Base-by-base conservation (phyloP, 1,140 invertebrate species). In the Macrostomum lignano region DNA sequence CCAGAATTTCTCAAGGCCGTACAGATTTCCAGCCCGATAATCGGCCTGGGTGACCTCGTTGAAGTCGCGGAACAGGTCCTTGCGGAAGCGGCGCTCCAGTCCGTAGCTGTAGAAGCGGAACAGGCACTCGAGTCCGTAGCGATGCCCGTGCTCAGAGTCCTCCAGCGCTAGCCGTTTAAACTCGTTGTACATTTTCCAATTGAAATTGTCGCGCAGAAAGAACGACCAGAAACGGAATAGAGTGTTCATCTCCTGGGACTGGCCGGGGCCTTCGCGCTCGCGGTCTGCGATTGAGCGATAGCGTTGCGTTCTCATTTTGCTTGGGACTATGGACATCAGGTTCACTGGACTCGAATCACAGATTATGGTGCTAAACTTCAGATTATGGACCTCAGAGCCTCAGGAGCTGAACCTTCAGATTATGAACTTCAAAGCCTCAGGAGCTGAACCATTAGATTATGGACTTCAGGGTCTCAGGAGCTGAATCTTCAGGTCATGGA, bases 81-180 rank as follows among this genome's bases (percentile, higher is more conserved):
- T 70, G 44, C 82, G 63, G 60, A 93, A 94, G 58, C 79, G 78
- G 41, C 71, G 73, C 55, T 96, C 88, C 26, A 98, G 61, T 3
- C 88, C 88, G 53, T 96, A 98, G 44, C 81, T 91, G 57, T 73
- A 98, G 62, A 84, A 94, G n/a, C 88, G 66, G 66, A 94, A 96
- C 7, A 98, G 65, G 49, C 86, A 94, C 54, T 98, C 88, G 9
- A 94, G 44, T 13, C 71, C 71, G 48, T 71, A 71, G 28, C 84
- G 71, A 59, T 79, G 84, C 1, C 82, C 81, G 39, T 66, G 68
- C 21, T 64, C 62, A 0, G 81, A 75, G 65, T 96, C 88, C 61
- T 96, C 86, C 33, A 74, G 64, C 4, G 86, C 81, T 32, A 88
- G 49, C 26, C 62, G 65, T 47, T 69, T 71, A 55, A 96, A 96